A percentile compares a stretch with the other conserved stretches of the same genome.
phyloP scores from a whole-genome alignment of 2,888 invertebrate species.

The Alloplasta piceator region DNA sequence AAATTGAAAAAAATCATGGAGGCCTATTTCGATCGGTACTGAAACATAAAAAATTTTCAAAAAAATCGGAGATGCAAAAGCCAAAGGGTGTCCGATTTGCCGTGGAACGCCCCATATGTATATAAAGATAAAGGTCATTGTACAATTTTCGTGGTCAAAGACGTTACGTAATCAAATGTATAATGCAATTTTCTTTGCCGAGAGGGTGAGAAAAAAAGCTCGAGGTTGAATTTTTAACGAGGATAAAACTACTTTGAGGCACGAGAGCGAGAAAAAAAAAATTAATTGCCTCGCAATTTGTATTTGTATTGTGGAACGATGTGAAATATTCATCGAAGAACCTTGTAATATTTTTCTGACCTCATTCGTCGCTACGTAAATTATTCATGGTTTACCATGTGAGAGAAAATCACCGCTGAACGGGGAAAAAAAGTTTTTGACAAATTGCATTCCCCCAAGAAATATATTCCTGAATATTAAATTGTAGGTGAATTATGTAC shows the following conservation, averaged over 20 bases:
- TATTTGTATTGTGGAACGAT: slow-evolving; percentile 19
- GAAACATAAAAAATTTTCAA: too few species aligned
- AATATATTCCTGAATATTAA: slow-evolving; percentile 28
- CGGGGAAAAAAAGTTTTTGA: slow-evolving; percentile 11
- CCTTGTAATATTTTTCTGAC: slow-evolving; percentile 48
- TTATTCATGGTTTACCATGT: slow-evolving; percentile 32
- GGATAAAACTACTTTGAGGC: slow-evolving; percentile 33
- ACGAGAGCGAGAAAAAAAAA: slow-evolving; percentile 39
- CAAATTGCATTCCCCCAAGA: neutral
- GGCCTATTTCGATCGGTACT: too few species aligned
- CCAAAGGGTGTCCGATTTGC: too few species aligned
- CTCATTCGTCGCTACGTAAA: slow-evolving; percentile 41
- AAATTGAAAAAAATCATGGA: too few species aligned
- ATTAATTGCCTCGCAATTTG: slow-evolving; percentile 22
- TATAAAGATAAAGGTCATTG: too few species aligned
- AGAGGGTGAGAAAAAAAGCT: neutral
- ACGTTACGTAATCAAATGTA: neutral
- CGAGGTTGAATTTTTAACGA: neutral
- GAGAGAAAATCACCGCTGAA: neutral
- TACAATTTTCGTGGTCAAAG: neutral
- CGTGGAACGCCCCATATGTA: too few species aligned
- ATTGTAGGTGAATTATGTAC: slow-evolving; percentile 2
- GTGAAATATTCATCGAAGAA: slow-evolving; percentile 25
- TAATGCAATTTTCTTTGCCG: neutral
- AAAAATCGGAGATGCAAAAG: too few species aligned